Conservation (phyloP, 2,113 vertebrate genomes). For the Osmerus mordax region DNA sequence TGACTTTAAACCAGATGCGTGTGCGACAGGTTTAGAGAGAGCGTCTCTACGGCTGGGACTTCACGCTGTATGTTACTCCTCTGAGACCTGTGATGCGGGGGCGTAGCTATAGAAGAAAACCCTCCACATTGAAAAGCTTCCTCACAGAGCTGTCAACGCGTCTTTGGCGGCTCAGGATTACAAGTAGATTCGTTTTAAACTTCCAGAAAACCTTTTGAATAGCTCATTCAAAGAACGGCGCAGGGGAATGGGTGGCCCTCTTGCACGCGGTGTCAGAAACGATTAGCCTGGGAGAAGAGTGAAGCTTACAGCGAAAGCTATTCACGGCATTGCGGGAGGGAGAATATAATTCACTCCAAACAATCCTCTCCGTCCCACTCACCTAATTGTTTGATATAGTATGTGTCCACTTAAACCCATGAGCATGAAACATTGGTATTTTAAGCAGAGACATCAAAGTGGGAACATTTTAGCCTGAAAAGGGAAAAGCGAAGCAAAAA, state of each 20-base stretch:
- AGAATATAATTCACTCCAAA: conserved; percentile 44
- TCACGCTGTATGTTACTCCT: conserved; percentile 23
- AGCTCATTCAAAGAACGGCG: conserved; percentile 54
- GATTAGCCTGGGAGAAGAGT: conserved; percentile 57
- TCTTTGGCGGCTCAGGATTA: conserved; percentile 62
- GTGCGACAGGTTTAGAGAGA: too few species aligned
- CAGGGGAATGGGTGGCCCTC: conserved; percentile 47
- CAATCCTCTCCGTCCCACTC: conserved; percentile 47
- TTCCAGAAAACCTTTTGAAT: conserved; percentile 47
- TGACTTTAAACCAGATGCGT: conserved; percentile 21
- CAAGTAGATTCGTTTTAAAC: conserved; percentile 53
- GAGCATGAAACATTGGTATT: conserved; percentile 55
- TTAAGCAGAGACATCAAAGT: conserved; percentile 54
- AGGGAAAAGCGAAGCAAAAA: conserved; percentile 34
- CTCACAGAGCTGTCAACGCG: conserved; percentile 56
- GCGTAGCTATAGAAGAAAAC: conserved; percentile 49
- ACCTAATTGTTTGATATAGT: conserved; percentile 45
- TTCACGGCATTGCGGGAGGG: conserved; percentile 62
- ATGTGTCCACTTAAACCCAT: conserved; percentile 41
- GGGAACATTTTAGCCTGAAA: conserved; percentile 35
- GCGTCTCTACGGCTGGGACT: too few species aligned
- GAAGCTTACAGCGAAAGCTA: conserved; percentile 56
- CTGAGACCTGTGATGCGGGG: conserved; percentile 34
- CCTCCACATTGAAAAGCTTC: conserved; percentile 37
- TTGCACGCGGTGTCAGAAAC: conserved; percentile 53